Evolutionary conservation across 2,888 invertebrate species (phyloP), one percentile per base, ranked within the genome.

Genomic region (Erebia aethiops): DNA sequence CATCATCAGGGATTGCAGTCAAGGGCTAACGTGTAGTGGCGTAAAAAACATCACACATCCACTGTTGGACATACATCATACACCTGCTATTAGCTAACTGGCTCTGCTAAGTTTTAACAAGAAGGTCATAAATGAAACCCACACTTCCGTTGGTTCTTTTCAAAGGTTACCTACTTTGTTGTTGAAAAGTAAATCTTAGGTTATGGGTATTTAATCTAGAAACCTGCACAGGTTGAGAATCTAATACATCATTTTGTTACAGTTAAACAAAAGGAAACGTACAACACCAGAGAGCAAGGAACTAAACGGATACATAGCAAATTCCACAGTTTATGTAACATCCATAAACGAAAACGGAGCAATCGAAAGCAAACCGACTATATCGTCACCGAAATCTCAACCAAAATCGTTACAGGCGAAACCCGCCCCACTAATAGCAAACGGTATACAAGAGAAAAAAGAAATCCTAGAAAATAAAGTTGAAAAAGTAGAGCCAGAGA

Each of bases 271-370:
- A 85, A 94, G 94, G 81, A 88, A 94, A 90, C 83, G 88, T 77
- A 89, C 90, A 77, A 94, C 94, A 82, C 87, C 92, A 35, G 92
- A 92, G 73, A 92, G 90, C 80, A 79, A 90, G 78, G 97, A 97
- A 80, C 92, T 97, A 76, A 97, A 97, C 94, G 97, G 97, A 73
- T 95, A 97, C 84, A 96, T 97, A 82, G 96, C 96, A 84, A 96
- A 96, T 84, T 96, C 96, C 71, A 96, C 97, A 70, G 97, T 97
- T 78, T 97, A 97, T 94, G 97, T 97, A 78, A 97, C 97, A 75
- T 97, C 97, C 77, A 95, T 96, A 66, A 91, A 91, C 87, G 93
- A 93, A 79, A 91, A 94, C 87, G 90, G 93, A 73, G 85, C 93
- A 13, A 91, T 92, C 80, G 91, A 93, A 74, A 88, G 85, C 76